Conservation (phyloP, 2,888 invertebrate species). For the Polyommatus icarus region DNA sequence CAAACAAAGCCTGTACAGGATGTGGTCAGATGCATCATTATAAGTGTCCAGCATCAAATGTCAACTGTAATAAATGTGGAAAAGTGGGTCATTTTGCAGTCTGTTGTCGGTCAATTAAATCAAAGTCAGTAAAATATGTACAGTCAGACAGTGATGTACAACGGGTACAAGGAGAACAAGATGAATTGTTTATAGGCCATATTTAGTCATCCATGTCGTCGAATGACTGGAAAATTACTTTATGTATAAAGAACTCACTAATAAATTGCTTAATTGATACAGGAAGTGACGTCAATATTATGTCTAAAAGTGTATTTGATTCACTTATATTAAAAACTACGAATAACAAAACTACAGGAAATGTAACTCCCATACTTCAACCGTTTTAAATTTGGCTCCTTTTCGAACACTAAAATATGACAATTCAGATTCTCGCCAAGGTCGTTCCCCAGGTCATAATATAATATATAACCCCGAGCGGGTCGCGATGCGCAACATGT, state of each 20-base stretch:
- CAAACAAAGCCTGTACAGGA: neutral
- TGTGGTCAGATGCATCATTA: slow-evolving; percentile 37
- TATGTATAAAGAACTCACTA: slow-evolving; percentile 36
- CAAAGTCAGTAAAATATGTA: slow-evolving; percentile 38
- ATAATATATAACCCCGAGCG: too few relatives aligned
- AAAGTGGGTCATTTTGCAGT: slow-evolving; percentile 39
- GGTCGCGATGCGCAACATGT: too few relatives aligned
- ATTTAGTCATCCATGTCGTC: neutral
- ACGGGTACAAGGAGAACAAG: neutral
- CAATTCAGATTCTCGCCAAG: too few relatives aligned
- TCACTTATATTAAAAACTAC: slow-evolving; percentile 39
- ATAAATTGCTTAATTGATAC: slow-evolving; percentile 39
- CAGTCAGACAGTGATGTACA: slow-evolving; percentile 32
- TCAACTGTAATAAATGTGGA: slow-evolving; percentile 38
- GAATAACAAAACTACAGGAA: too few relatives aligned
- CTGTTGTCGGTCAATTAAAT: slow-evolving; percentile 36
- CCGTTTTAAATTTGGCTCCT: too few relatives aligned
- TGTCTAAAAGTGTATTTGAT: slow-evolving; percentile 39
- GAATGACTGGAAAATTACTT: neutral
- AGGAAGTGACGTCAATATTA: slow-evolving; percentile 40
- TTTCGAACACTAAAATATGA: too few relatives aligned
- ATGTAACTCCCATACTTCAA: too few relatives aligned
- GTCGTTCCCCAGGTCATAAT: too few relatives aligned
- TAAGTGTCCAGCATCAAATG: slow-evolving; percentile 38
- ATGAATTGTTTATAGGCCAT: neutral